A percentile compares a stretch with the other conserved stretches of the same genome.
phyloP scores from a whole-genome alignment of 2,888 invertebrate species.

The Buathra laborator region DNA sequence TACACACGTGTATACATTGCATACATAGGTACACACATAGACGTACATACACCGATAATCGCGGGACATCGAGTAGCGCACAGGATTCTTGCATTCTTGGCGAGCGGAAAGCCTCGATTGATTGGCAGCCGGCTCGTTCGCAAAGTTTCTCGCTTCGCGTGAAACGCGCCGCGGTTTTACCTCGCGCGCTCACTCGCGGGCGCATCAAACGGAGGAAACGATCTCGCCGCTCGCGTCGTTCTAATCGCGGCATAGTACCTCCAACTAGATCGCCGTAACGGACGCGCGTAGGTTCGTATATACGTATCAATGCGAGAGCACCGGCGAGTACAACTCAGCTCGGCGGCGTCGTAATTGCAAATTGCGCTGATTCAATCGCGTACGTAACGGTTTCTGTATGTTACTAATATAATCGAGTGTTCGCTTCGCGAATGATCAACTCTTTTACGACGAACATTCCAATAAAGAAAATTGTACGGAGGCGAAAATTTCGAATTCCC shows the following conservation, averaged over 20 bases:
- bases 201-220: slow-evolving; percentile 63
- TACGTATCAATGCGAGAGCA: slow-evolving; percentile 1
- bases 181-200: slow-evolving; percentile 17
- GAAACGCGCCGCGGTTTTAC: slow-evolving; percentile 9
- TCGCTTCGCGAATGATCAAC: slow-evolving; percentile 36
- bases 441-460: slow-evolving; percentile 49
- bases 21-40: not conserved
- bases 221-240: slow-evolving; percentile 73
- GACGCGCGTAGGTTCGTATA: slow-evolving; percentile 24
- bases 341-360: slow-evolving; percentile 63
- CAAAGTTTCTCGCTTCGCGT: slow-evolving; percentile 59
- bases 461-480: slow-evolving; percentile 22
- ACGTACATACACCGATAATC: not conserved
- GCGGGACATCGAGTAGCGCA: slow-evolving; percentile 28
- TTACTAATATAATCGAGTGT: slow-evolving; percentile 47
- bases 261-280: slow-evolving; percentile 58
- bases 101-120: slow-evolving; percentile 53
- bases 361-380: slow-evolving; percentile 66
- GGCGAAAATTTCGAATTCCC: not conserved
- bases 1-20: not conserved
- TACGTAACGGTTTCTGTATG: slow-evolving; percentile 47
- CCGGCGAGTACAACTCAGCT: slow-evolving; percentile 5
- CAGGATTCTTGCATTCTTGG: slow-evolving; percentile 59
- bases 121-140: slow-evolving; percentile 66
- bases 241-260: slow-evolving; percentile 72